Evolutionary conservation across 2,797 vertebrate genomes (phyloP), one percentile per base, ranked within the genome.

Genomic region (Distichodus sexfasciatus): DNA sequence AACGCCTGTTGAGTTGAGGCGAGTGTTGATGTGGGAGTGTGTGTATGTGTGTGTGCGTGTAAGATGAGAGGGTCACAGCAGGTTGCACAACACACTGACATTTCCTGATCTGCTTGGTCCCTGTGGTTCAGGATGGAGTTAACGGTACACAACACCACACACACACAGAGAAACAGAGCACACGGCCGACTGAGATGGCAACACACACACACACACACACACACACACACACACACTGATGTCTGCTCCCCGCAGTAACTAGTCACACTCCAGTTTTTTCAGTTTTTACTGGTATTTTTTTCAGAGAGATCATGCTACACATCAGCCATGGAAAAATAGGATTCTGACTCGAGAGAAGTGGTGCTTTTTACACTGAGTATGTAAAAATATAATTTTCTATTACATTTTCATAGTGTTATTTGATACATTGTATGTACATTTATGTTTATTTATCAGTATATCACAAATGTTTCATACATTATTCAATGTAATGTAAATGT

Each of bases 11-110:
- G n/a, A n/a, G n/a, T n/a, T n/a, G n/a, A n/a, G n/a, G n/a, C n/a
- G n/a, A n/a, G n/a, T n/a, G n/a, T n/a, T n/a, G n/a, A n/a, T n/a
- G n/a, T n/a, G n/a, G n/a, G n/a, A n/a, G n/a, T n/a, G n/a, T n/a
- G n/a, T n/a, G n/a, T n/a, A n/a, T n/a, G n/a, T n/a, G n/a, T n/a
- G n/a, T n/a, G n/a, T n/a, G 59, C 3, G 17, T 6, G 41, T n/a
- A 40, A 58, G 54, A 58, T 58, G 17, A 59, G 55, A 41, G 64
- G 50, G 73, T 50, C n/a, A 41, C 57, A 72, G 77, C 75, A 83
- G 74, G 73, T 90, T 85, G 84, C 84, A 66, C 76, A 89, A 85
- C 62, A 33, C 7, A 74, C 70, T 69, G 74, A 76, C 75, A 70
- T 83, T 78, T 76, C 60, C 79, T 83, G 71, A 66, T 75, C 77